Evolutionary conservation across 2,113 vertebrate genomes (phyloP), one percentile per base, ranked within the genome.

Genomic region (Catharus minimus): DNA sequence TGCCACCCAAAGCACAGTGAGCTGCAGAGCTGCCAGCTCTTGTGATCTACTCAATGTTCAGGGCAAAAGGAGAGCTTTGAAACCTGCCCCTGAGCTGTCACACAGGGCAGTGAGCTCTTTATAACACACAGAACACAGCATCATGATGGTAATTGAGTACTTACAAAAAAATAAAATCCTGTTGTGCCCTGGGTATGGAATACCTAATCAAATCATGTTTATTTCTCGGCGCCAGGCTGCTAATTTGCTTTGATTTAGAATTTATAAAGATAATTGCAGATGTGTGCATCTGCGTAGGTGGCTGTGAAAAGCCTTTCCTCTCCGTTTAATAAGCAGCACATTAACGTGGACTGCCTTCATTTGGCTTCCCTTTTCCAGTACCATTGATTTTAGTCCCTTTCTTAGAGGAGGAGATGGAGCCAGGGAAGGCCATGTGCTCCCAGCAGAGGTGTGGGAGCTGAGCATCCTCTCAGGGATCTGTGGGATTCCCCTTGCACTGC

Each of bases 171-270:
- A 15, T 3, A 65, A 50, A 88, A 56, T 47, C 41, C 61, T 57
- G 44, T 86, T 78, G 57, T 83, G 36, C 44, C 61, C 80, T 66
- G 90, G 38, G 27, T 79, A 62, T 76, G 90, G 92, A 92, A 86
- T 43, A 87, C 23, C 46, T 95, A 93, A 96, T 95, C 86, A 96
- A 88, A 95, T 95, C 69, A 68, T 93, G 83, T 95, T 95, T 95
- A 90, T 85, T 90, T 83, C 92, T 92, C 0, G 0, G 57, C 0
- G 0, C 80, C 68, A 90, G 53, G 1, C 86, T 96, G 86, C 80
- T 95, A 86, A 94, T 95, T 95, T 90, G 88, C 90, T 94, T 84
- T 95, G 86, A 95, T 96, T 95, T 90, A 79, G 77, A 86, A 88
- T 93, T 84, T 90, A 52, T 90, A 84, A 86, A 84, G 94, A 82